A percentile compares a stretch with the other conserved stretches of the same genome.
These are phyloP conservation scores for Phorcus lineatus DNA, from an alignment of 2,888 invertebrate genomes.

Conservation along the genomic window DNA sequence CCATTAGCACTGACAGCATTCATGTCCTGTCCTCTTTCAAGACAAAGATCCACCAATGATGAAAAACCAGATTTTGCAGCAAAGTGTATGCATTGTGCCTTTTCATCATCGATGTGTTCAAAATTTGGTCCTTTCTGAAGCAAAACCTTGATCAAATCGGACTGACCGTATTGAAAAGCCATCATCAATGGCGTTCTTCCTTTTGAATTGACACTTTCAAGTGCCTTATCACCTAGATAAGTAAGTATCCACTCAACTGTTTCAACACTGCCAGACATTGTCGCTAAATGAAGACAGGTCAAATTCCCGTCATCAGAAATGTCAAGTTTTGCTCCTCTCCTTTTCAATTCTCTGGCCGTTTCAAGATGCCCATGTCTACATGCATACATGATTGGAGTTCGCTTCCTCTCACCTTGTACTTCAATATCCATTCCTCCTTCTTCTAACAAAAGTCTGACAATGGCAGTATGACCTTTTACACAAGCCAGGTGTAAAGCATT, in stretches of 20 bases:
- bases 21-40: background rate
- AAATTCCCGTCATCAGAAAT: background rate
- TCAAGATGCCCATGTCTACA: background rate
- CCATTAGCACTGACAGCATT: background rate
- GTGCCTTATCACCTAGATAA: background rate
- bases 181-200: constrained; percentile 12
- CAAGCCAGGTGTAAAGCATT: constrained; percentile 2
- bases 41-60: background rate
- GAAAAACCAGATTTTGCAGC: background rate
- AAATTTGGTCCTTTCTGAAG: background rate
- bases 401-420: background rate
- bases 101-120: background rate
- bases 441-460: background rate
- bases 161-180: background rate
- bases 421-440: background rate
- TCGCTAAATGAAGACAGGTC: background rate
- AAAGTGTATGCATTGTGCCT: background rate
- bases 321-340: background rate
- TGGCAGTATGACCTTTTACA: background rate
- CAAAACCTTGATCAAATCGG: background rate
- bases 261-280: background rate
- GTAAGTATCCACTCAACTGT: background rate
- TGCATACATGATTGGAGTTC: constrained; percentile 7
- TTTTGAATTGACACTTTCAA: background rate
- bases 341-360: background rate